Percentiles rank a stretch among this genome's conserved stretches.
Conservation (phyloP, 2,113 vertebrate species). For the Charina bottae region DNA sequence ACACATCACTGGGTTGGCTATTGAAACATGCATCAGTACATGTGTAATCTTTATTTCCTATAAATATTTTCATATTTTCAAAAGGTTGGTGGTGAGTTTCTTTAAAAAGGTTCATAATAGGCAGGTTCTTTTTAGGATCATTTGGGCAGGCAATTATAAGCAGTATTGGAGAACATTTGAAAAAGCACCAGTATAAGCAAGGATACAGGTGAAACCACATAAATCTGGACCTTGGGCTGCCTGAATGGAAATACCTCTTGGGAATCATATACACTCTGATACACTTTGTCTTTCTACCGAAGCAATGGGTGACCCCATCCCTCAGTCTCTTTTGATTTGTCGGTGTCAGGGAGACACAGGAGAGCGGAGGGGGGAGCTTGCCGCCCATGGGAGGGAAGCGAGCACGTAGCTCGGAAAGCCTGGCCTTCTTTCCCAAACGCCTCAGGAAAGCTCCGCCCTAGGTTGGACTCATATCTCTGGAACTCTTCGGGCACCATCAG, state of each 20-base stretch:
- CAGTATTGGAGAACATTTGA: not conserved
- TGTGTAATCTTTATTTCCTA: not conserved
- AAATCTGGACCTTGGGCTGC: not conserved
- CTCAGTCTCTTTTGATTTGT: not conserved
- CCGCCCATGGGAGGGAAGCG: too few relatives aligned
- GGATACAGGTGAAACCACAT: not conserved
- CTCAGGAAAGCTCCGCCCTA: too few relatives aligned
- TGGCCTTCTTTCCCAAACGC: too few relatives aligned
- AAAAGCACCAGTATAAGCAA: not conserved
- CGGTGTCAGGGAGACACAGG: too few relatives aligned
- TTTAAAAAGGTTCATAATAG: not conserved
- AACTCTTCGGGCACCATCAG: too few relatives aligned
- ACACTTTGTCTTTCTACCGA: not conserved
- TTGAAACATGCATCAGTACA: not conserved
- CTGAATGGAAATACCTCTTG: not conserved
- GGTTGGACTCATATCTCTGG: too few relatives aligned
- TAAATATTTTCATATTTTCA: not conserved
- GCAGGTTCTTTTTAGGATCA: not conserved
- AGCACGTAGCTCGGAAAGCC: too few relatives aligned
- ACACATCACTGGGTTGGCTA: not conserved
- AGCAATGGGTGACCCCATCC: not conserved
- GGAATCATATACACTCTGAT: not conserved
- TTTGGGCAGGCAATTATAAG: not conserved
- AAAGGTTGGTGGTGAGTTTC: not conserved
- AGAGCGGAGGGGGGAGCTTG: too few relatives aligned